phyloP scores from a whole-genome alignment of 2,888 invertebrate genomes.

The Pemphredon lugubris region DNA sequence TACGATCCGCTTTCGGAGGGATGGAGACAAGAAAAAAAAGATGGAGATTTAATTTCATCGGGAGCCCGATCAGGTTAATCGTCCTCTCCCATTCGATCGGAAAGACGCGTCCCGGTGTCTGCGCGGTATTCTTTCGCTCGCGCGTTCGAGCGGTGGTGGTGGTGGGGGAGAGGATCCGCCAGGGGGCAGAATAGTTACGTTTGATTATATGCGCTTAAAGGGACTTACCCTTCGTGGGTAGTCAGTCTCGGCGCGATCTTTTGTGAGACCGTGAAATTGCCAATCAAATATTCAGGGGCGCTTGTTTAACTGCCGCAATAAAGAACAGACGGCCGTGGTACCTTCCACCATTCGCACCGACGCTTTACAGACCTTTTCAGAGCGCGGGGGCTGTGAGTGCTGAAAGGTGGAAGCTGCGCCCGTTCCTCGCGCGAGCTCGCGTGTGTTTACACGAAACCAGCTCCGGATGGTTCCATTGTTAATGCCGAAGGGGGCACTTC shows the following conservation, averaged over 20 bases:
- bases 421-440: too few species aligned
- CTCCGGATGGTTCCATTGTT: slow-evolving; percentile 64
- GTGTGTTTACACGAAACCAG: slow-evolving; percentile 65
- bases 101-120: too few species aligned
- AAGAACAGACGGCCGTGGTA: slow-evolving; percentile 61
- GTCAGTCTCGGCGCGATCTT: slow-evolving; percentile 56
- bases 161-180: neutral
- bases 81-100: too few species aligned
- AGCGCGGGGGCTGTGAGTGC: slow-evolving; percentile 28
- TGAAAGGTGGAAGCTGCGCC: slow-evolving; percentile 43
- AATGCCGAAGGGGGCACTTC: slow-evolving; percentile 40
- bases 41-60: too few species aligned
- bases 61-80: too few species aligned
- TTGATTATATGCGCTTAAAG: slow-evolving; percentile 54
- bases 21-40: too few species aligned
- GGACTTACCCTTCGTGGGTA: slow-evolving; percentile 21
- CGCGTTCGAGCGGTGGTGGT: too few species aligned
- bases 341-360: slow-evolving; percentile 51
- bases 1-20: too few species aligned
- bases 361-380: slow-evolving; percentile 66
- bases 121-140: too few species aligned
- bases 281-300: slow-evolving; percentile 74
- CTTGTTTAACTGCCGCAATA: slow-evolving; percentile 70
- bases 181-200: slow-evolving; percentile 53
- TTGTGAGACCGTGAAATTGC: slow-evolving; percentile 71